phyloP scores from a whole-genome alignment of 2,797 vertebrate genomes.

The Natrix natrix region DNA sequence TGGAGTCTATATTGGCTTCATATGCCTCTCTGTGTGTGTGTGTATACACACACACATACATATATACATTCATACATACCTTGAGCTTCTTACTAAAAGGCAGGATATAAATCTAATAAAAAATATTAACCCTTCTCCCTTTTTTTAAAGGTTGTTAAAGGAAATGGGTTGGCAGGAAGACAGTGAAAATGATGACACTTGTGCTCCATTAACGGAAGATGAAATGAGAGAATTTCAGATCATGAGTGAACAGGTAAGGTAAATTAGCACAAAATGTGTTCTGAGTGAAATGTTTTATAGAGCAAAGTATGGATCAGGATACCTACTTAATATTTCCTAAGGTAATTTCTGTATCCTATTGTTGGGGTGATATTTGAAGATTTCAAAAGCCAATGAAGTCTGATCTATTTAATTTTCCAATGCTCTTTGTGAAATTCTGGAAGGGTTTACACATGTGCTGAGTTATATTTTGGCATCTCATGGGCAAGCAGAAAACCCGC shows the following conservation, averaged over 20 bases:
- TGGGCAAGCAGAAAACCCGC: not conserved
- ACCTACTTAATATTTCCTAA: not conserved
- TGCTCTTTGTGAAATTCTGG: not conserved
- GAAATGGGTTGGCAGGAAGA: constrained; percentile 84
- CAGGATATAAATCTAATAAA: not conserved
- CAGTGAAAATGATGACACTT: constrained; percentile 78
- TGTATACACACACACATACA: too few species aligned
- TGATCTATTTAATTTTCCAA: not conserved
- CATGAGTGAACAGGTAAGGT: constrained; percentile 77
- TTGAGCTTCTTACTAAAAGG: not conserved
- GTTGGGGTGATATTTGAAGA: not conserved
- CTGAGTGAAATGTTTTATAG: not conserved
- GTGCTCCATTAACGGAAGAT: constrained; percentile 80
- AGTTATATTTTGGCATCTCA: not conserved
- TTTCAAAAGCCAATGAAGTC: not conserved
- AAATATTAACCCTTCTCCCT: constrained; percentile 1
- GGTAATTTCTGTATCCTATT: not conserved
- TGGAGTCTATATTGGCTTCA: not conserved
- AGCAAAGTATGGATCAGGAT: not conserved
- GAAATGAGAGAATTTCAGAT: constrained; percentile 80
- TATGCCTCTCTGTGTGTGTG: not conserved
- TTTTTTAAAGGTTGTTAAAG: constrained; percentile 72
- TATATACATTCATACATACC: too few species aligned
- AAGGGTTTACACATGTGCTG: not conserved
- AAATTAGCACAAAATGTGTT: not conserved